Percentiles rank a stretch among this genome's conserved stretches.
Evolutionary conservation across 1,140 invertebrate species (phyloP).

Genomic region (Harlomillsia oculata): DNA sequence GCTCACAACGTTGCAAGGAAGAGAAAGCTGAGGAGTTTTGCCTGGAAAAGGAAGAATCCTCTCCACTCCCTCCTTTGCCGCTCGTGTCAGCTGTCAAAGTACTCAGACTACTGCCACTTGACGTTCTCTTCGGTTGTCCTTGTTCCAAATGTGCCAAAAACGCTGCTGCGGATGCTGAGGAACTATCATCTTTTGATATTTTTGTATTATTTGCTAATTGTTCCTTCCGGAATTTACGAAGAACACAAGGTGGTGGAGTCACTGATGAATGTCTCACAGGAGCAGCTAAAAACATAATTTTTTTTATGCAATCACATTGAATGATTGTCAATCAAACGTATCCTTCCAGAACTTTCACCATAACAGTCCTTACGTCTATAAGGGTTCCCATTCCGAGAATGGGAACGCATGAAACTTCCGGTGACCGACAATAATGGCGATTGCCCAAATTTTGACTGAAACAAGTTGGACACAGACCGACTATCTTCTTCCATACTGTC

Average conservation of each 20-base stretch:
- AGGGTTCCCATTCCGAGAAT: not conserved
- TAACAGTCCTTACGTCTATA: too few relatives aligned
- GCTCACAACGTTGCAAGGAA: conserved; percentile 17
- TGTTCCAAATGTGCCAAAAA: not conserved
- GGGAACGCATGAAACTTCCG: not conserved
- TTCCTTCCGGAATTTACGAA: conserved; percentile 19
- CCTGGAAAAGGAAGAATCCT: not conserved
- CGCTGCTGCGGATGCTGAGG: not conserved
- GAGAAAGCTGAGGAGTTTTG: conserved; percentile 18
- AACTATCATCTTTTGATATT: not conserved
- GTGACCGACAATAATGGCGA: not conserved
- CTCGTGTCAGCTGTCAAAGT: conserved; percentile 25
- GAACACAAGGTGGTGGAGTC: conserved; percentile 27
- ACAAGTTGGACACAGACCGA: not conserved
- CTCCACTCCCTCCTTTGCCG: too few relatives aligned
- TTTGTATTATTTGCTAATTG: not conserved
- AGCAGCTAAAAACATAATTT: conserved; percentile 7
- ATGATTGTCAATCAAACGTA: too few relatives aligned
- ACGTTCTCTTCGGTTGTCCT: conserved; percentile 8
- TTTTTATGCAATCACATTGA: not conserved
- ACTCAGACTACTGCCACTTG: conserved; percentile 25
- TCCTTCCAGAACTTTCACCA: too few relatives aligned
- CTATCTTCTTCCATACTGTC: conserved; percentile 7
- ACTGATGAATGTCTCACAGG: conserved; percentile 21
- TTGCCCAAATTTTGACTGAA: not conserved